Percentiles rank a stretch among this genome's conserved stretches.
Conservation (phyloP, 2,797 vertebrate species). For the Potorous gilbertii region DNA sequence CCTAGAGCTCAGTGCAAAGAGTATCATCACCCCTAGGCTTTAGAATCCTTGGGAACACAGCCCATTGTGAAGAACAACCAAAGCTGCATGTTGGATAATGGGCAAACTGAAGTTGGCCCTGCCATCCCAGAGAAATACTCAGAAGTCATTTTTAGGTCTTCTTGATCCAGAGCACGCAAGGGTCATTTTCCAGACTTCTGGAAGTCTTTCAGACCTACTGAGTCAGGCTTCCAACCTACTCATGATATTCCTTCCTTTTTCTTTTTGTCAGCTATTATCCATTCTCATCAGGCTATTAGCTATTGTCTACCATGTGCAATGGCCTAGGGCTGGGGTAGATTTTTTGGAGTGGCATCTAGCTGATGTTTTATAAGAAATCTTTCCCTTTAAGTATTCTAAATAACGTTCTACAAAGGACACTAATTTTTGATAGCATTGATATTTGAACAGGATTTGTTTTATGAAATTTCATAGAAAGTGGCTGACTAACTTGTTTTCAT, state of each 20-base stretch:
- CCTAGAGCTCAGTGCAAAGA: background rate
- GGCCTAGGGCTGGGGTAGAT: background rate
- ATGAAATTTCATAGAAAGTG: conserved; percentile 41
- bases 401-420: conserved; percentile 23
- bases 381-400: background rate
- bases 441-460: background rate
- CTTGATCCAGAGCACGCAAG: background rate
- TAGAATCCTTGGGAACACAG: background rate
- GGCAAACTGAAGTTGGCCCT: background rate
- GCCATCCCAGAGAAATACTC: background rate
- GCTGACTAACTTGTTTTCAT: conserved; percentile 29
- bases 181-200: background rate
- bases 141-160: background rate
- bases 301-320: background rate
- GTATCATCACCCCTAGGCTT: background rate
- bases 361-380: conserved; percentile 27
- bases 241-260: background rate
- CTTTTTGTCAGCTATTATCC: background rate
- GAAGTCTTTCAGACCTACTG: too few species aligned
- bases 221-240: background rate
- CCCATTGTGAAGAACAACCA: background rate
- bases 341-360: background rate
- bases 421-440: conserved; percentile 64
- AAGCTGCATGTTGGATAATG: background rate
- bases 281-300: background rate